Evolutionary conservation across 2,797 vertebrate genomes (phyloP).

Genomic region (Falco rusticolus): DNA sequence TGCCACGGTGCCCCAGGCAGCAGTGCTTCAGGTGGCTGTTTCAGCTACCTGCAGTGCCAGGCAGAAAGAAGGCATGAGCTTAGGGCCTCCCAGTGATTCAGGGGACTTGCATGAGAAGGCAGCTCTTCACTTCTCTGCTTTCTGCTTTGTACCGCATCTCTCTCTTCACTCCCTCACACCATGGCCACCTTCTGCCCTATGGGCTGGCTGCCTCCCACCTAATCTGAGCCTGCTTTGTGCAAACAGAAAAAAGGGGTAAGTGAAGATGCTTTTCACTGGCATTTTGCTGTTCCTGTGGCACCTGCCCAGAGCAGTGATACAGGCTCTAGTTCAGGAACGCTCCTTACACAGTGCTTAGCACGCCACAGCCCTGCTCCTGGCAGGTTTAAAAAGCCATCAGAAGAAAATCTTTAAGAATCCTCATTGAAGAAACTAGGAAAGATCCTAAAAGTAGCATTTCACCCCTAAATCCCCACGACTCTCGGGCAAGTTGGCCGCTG

Average conservation of each 20-base stretch:
- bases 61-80: background rate
- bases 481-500: too few relatives aligned
- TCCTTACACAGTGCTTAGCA: fast-evolving
- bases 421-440: background rate
- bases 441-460: background rate
- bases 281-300: background rate
- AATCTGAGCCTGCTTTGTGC: background rate
- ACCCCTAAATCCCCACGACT: background rate
- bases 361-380: background rate
- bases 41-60: background rate
- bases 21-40: background rate
- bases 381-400: background rate
- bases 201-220: background rate
- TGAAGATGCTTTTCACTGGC: background rate
- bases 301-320: fast-evolving
- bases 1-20: background rate
- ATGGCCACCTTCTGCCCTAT: background rate
- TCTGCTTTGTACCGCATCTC: background rate
- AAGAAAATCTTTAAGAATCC: background rate
- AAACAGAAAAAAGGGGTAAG: background rate
- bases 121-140: background rate
- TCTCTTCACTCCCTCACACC: background rate
- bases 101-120: background rate
- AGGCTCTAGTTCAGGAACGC: background rate
- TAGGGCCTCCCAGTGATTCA: background rate